phyloP scores from a whole-genome alignment of 2,113 vertebrate genomes.

The Myotis lucifugus region DNA sequence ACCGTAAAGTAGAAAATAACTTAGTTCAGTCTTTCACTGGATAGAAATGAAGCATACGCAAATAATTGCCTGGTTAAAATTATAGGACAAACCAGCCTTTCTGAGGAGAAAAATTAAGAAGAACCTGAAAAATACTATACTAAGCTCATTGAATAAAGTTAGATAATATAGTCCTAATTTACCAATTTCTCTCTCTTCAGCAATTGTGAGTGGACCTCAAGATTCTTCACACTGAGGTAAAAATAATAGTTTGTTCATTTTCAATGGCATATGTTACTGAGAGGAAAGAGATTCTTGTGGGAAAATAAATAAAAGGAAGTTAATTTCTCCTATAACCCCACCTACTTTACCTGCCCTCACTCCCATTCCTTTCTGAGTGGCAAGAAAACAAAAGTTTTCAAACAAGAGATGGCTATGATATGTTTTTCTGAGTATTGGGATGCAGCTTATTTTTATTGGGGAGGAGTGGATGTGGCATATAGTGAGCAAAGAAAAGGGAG shows the following conservation, averaged over 20 bases:
- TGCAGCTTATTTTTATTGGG: background rate
- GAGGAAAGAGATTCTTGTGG: background rate
- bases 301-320: background rate
- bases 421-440: background rate
- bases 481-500: background rate
- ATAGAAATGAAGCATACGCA: slow-evolving; percentile 44
- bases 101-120: slow-evolving; percentile 17
- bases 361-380: background rate
- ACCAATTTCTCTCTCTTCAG: slow-evolving; percentile 1
- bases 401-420: background rate
- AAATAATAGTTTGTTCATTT: slow-evolving; percentile 45
- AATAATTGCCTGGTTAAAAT: slow-evolving; percentile 42
- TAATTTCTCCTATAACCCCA: background rate
- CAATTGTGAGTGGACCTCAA: slow-evolving; percentile 8
- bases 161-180: background rate
- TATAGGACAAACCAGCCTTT: slow-evolving; percentile 6
- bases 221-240: background rate
- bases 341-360: background rate
- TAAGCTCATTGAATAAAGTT: background rate
- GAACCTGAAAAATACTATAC: background rate
- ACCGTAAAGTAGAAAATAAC: slow-evolving; percentile 51
- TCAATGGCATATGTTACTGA: background rate
- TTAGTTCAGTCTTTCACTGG: slow-evolving; percentile 6
- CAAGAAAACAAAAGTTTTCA: background rate
- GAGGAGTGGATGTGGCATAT: fast-evolving